Evolutionary conservation across 92 coral and sea anemone species (phyloP).

Genomic region (Blastomussa wellsi): DNA sequence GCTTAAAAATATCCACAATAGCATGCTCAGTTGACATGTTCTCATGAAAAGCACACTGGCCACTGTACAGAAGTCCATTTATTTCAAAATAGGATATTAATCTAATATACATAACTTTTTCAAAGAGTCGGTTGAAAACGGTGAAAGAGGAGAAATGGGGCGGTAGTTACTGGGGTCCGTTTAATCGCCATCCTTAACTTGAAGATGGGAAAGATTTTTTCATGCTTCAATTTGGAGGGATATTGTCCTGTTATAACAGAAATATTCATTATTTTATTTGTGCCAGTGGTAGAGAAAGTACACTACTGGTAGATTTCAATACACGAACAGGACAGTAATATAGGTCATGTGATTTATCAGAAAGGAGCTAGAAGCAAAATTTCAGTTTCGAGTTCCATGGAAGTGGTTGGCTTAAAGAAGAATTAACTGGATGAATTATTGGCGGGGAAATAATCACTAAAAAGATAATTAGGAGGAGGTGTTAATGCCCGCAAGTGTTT

Average conservation of each 20-base stretch:
- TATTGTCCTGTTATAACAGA: slow-evolving; percentile 41
- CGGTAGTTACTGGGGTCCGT: slow-evolving; percentile 1
- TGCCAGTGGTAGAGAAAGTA: slow-evolving; percentile 23
- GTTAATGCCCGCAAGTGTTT: neutral
- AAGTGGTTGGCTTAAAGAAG: no score
- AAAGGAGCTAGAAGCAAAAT: neutral
- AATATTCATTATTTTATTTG: slow-evolving; percentile 19
- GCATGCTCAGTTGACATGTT: no score
- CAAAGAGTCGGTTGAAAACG: slow-evolving; percentile 39
- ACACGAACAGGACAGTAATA: neutral
- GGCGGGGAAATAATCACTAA: no score
- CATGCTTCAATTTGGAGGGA: slow-evolving; percentile 49
- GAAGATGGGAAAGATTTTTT: slow-evolving; percentile 37
- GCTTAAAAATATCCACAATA: no score
- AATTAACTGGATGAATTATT: neutral
- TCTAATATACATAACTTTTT: slow-evolving; percentile 31
- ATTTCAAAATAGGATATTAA: neutral
- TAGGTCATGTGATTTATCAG: slow-evolving; percentile 7
- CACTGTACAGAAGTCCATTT: no score
- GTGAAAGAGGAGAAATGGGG: slow-evolving; percentile 45
- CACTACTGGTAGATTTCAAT: neutral
- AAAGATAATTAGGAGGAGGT: no score
- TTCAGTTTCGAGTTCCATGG: slow-evolving; percentile 3
- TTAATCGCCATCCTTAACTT: no score
- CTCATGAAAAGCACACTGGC: no score